Conservation (phyloP, 2,888 invertebrate species). For the Spatulosminthurus flaviceps region DNA sequence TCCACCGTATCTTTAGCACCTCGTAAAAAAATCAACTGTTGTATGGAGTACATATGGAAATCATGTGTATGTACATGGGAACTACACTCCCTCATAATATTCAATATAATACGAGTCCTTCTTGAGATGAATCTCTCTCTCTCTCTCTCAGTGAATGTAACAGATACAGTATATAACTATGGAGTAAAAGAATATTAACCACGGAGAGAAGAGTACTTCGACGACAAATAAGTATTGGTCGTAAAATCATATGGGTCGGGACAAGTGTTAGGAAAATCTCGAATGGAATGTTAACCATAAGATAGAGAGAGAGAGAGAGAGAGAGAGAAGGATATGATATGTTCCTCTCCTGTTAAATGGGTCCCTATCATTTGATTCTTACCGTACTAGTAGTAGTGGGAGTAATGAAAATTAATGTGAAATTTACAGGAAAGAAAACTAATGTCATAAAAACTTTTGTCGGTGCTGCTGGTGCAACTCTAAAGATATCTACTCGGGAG, state of each 20-base stretch:
- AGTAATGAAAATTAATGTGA: constrained; percentile 53
- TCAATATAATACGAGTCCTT: too few relatives aligned
- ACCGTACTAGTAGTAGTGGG: constrained; percentile 44
- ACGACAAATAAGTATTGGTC: constrained; percentile 14
- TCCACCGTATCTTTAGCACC: not conserved
- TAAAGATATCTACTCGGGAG: too few relatives aligned
- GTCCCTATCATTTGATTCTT: not conserved
- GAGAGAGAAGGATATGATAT: constrained; percentile 4
- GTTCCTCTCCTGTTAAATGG: not conserved
- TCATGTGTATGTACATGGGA: too few relatives aligned
- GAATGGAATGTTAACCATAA: constrained; percentile 14
- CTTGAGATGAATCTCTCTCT: too few relatives aligned
- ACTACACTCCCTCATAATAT: too few relatives aligned
- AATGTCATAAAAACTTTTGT: constrained; percentile 48
- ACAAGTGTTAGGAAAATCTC: constrained; percentile 18
- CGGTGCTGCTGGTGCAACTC: too few relatives aligned
- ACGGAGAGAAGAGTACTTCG: not conserved
- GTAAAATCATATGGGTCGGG: constrained; percentile 18
- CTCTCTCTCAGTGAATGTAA: too few relatives aligned
- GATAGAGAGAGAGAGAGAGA: too few relatives aligned
- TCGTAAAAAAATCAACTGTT: constrained; percentile 1
- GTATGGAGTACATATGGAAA: not conserved
- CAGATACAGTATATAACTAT: too few relatives aligned
- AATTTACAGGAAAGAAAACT: not conserved
- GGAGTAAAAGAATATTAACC: too few relatives aligned